phyloP scores from a whole-genome alignment of 2,888 invertebrate genomes.

The Zhengitettix transpicula region DNA sequence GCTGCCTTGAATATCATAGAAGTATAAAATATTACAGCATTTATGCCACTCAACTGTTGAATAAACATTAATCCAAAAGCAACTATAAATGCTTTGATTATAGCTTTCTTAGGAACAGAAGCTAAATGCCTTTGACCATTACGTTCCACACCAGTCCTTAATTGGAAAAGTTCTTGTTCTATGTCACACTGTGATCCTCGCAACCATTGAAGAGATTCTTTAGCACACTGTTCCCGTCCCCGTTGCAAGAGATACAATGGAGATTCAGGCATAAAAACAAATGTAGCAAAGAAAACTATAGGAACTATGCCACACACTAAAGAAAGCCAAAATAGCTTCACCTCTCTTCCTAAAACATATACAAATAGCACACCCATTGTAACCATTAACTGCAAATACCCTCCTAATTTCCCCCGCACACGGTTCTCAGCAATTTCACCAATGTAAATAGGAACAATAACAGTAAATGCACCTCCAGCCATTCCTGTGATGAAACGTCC shows the following conservation, averaged over 20 bases:
- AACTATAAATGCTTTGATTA: conserved; percentile 48
- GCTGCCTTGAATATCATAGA: conserved; percentile 52
- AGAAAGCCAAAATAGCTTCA: conserved; percentile 40
- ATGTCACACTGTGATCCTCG: conserved; percentile 57
- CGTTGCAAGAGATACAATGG: conserved; percentile 37
- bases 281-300: conserved; percentile 47
- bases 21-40: conserved; percentile 69
- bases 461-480: conserved; percentile 64
- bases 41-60: conserved; percentile 74
- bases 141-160: conserved; percentile 38
- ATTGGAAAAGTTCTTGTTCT: conserved; percentile 41
- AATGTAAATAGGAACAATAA: conserved; percentile 68
- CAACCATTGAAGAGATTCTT: conserved; percentile 48
- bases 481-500: conserved; percentile 56
- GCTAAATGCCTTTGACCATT: conserved; percentile 28
- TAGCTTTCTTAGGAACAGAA: conserved; percentile 35
- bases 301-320: conserved; percentile 48
- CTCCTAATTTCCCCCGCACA: conserved; percentile 68
- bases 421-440: conserved; percentile 73
- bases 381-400: conserved; percentile 75
- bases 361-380: conserved; percentile 66
- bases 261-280: conserved; percentile 77
- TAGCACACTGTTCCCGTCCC: conserved; percentile 40
- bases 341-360: conserved; percentile 48
- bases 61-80: conserved; percentile 72